A percentile compares a stretch with the other conserved stretches of the same genome.
phyloP scores from a whole-genome alignment of 1,140 invertebrate genomes.

The Fragariocoptes setiger region DNA sequence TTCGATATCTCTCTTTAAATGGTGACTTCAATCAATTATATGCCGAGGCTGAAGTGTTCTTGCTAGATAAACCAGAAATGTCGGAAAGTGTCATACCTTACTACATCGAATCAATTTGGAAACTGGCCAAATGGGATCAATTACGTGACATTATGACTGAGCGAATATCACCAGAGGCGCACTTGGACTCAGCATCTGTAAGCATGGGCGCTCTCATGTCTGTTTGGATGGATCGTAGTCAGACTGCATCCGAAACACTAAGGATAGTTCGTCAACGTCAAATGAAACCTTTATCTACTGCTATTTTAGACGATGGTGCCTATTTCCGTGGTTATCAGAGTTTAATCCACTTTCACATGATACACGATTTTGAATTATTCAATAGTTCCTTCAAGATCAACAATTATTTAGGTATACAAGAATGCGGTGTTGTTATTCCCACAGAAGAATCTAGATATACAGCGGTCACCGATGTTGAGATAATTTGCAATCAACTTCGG shows the following conservation, averaged over 20 bases:
- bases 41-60: background rate
- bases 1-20: background rate
- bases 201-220: background rate
- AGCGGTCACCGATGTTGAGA: too few relatives aligned
- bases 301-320: slow-evolving; percentile 27
- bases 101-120: slow-evolving; percentile 50
- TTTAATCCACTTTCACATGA: slow-evolving; percentile 28
- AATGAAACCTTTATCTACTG: slow-evolving; percentile 29
- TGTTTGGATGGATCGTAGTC: slow-evolving; percentile 4
- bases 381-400: too few relatives aligned
- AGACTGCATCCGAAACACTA: slow-evolving; percentile 13
- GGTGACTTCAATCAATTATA: background rate
- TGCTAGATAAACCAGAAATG: slow-evolving; percentile 15
- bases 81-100: slow-evolving; percentile 17
- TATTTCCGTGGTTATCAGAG: slow-evolving; percentile 48
- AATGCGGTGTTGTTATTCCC: too few relatives aligned
- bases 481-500: background rate
- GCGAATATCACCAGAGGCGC: background rate
- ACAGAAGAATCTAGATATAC: too few relatives aligned
- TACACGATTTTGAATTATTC: slow-evolving; percentile 8
- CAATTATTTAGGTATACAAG: too few relatives aligned
- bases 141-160: slow-evolving; percentile 27
- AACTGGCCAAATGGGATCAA: slow-evolving; percentile 42
- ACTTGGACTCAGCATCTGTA: background rate
- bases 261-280: slow-evolving; percentile 16